Evolutionary conservation across 92 coral and sea anemone genomes (phyloP).

Genomic region (Plumapathes pennacea): DNA sequence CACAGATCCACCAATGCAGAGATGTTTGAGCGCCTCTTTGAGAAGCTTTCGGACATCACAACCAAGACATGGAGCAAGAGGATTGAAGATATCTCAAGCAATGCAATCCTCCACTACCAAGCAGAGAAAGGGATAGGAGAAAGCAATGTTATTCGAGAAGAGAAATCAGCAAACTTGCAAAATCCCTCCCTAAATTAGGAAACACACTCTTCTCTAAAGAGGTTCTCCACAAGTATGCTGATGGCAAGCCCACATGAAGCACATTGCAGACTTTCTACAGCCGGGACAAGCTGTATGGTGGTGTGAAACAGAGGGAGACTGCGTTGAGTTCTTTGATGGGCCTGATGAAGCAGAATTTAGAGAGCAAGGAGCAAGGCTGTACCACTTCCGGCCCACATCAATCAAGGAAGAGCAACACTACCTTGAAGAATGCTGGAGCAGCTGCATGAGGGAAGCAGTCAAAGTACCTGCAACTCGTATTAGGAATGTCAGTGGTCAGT

Average conservation of each 20-base stretch:
- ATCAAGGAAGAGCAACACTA: slow-evolving; percentile 30
- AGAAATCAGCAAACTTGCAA: slow-evolving; percentile 44
- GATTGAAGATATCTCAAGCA: slow-evolving; percentile 33
- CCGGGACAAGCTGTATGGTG: slow-evolving; percentile 60
- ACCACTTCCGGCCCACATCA: slow-evolving; percentile 24
- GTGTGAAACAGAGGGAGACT: slow-evolving; percentile 40
- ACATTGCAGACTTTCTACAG: slow-evolving; percentile 51
- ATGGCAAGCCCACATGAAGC: slow-evolving; percentile 49
- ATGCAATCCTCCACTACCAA: slow-evolving; percentile 43
- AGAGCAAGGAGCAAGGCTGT: slow-evolving; percentile 29
- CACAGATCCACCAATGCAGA: slow-evolving; percentile 48
- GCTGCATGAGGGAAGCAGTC: slow-evolving; percentile 11
- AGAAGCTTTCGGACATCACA: slow-evolving; percentile 38
- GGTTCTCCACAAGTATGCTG: slow-evolving; percentile 34
- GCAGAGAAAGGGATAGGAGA: too few species aligned
- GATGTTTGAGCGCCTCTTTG: slow-evolving; percentile 46
- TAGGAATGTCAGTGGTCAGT: slow-evolving; percentile 15
- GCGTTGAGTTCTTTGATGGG: slow-evolving; percentile 64
- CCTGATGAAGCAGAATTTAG: slow-evolving; percentile 26
- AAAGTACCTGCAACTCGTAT: slow-evolving; percentile 39
- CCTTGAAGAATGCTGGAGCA: slow-evolving; percentile 22
- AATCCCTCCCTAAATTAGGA: slow-evolving; percentile 29
- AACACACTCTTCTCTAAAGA: slow-evolving; percentile 11
- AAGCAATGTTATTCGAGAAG: too few species aligned
- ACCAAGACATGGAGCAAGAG: slow-evolving; percentile 46